phyloP scores from a whole-genome alignment of 2,113 vertebrate species.

The Pelvicachromis taeniatus region DNA sequence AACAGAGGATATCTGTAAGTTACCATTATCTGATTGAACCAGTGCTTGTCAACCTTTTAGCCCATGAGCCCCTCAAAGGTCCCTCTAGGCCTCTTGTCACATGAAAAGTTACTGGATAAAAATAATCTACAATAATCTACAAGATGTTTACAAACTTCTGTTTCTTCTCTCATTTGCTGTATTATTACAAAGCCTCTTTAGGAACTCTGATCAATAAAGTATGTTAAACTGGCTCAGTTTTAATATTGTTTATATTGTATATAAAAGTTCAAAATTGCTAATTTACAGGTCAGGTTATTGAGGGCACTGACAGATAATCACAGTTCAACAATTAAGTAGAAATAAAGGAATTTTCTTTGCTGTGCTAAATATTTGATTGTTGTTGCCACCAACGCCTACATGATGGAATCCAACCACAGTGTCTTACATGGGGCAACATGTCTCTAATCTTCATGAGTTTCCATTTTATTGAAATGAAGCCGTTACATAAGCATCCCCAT shows the following conservation, averaged over 20 bases:
- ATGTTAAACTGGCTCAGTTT: background rate
- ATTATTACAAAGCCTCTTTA: background rate
- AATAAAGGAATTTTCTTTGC: background rate
- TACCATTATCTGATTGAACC: background rate
- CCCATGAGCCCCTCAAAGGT: background rate
- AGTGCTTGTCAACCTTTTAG: background rate
- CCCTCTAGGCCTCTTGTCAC: background rate
- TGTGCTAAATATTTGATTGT: background rate
- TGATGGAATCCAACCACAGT: no score
- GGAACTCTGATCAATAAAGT: background rate
- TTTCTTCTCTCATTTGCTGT: background rate
- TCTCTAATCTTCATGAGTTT: background rate
- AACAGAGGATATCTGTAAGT: background rate
- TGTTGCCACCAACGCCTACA: background rate
- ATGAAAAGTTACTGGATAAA: background rate
- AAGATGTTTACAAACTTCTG: rapidly evolving
- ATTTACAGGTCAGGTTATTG: no score
- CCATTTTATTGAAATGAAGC: background rate
- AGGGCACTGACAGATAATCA: no score
- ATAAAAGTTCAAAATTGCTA: no score
- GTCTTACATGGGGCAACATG: background rate
- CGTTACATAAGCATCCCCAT: rapidly evolving
- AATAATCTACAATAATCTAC: rapidly evolving
- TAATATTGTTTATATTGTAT: background rate
- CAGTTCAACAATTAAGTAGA: rapidly evolving